Evolutionary conservation across 2,113 vertebrate genomes (phyloP).

Genomic region (Sitta europaea): DNA sequence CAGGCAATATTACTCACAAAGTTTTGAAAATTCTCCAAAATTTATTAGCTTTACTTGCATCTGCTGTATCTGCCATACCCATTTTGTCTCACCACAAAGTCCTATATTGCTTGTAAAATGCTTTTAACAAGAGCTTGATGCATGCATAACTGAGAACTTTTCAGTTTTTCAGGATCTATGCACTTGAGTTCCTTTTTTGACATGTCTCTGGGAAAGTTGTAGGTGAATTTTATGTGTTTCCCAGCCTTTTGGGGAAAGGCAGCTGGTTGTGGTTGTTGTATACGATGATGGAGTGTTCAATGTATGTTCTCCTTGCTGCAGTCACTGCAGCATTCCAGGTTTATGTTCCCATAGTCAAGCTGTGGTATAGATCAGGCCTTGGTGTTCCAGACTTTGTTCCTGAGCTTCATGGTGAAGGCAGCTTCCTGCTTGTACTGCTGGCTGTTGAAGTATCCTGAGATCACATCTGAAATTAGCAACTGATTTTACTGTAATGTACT

Average conservation of each 20-base stretch:
- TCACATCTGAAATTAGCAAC: neutral
- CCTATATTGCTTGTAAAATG: neutral
- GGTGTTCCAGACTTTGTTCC: neutral
- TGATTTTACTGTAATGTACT: neutral
- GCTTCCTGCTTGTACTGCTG: neutral
- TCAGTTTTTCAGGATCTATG: neutral
- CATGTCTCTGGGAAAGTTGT: neutral
- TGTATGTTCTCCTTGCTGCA: neutral
- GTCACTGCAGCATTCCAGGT: neutral
- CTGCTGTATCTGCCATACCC: neutral
- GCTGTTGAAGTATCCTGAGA: neutral
- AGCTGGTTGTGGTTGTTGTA: neutral
- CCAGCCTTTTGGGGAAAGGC: neutral
- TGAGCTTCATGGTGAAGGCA: neutral
- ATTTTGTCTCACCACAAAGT: neutral
- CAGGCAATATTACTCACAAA: neutral
- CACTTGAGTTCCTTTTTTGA: neutral
- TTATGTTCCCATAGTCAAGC: neutral
- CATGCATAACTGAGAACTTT: neutral
- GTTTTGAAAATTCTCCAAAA: neutral
- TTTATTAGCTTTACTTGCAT: neutral
- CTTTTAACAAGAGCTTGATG: neutral
- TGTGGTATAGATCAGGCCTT: neutral
- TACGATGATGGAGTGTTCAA: neutral
- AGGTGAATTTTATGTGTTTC: neutral